These are phyloP conservation scores for Mormyrus hasselquistii DNA, from an alignment of 2,797 vertebrate genomes.

Conservation along the genomic window DNA sequence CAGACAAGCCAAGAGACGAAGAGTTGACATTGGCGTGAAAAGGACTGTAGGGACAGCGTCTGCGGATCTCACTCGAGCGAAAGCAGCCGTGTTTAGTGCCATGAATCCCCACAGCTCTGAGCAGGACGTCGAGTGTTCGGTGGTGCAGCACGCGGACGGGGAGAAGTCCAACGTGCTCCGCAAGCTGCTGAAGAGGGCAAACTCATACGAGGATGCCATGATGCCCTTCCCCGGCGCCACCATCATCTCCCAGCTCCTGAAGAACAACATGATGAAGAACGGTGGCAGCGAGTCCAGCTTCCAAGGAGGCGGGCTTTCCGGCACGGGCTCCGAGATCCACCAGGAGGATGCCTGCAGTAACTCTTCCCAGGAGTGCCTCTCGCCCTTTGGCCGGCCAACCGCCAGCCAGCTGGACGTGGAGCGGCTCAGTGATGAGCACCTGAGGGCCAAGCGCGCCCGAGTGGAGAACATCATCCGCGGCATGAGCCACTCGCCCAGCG, in stretches of 20 bases:
- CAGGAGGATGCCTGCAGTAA: conserved; percentile 97
- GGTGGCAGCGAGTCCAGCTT: conserved; percentile 75
- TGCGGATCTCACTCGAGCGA: conserved; percentile 82
- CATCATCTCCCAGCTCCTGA: conserved; percentile 98
- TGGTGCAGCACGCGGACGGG: conserved; percentile 88
- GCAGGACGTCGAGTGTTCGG: conserved; percentile 92
- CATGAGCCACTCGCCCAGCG: conserved; percentile 96
- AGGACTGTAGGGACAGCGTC: conserved; percentile 94
- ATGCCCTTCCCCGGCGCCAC: conserved; percentile 97
- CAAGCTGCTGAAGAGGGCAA: conserved; percentile 98
- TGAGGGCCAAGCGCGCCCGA: conserved; percentile 92
- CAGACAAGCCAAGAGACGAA: conserved; percentile 99
- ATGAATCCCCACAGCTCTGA: conserved; percentile 92
- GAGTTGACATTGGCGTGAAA: conserved; percentile 99
- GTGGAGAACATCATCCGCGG: conserved; percentile 98
- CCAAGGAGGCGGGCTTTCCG: conserved; percentile 89
- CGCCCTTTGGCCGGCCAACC: conserved; percentile 86
- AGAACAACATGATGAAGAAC: conserved; percentile 98
- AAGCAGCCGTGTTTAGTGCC: conserved; percentile 87
- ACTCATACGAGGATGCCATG: conserved; percentile 97
- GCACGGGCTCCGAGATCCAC: conserved; percentile 85
- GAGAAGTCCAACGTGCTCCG: conserved; percentile 98
- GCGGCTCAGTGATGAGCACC: conserved; percentile 92
- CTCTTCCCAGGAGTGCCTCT: conserved; percentile 96
- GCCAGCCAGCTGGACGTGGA: conserved; percentile 88